phyloP scores from a whole-genome alignment of 2,888 invertebrate genomes.

The Clunio marinus region DNA sequence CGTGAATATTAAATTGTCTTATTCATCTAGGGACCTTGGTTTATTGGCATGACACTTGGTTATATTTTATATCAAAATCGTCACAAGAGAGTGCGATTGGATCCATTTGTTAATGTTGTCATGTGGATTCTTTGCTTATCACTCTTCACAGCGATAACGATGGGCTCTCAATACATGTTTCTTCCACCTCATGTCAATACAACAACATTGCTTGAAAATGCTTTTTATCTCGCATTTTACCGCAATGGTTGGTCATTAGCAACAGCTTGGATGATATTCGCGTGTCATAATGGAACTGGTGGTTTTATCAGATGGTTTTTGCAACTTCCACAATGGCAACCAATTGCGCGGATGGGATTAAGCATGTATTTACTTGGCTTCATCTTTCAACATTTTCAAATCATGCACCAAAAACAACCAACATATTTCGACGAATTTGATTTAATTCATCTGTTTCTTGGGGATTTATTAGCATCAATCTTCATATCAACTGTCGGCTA shows the following conservation, averaged over 20 bases:
- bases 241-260: constrained; percentile 28
- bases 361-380: constrained; percentile 52
- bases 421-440: background rate
- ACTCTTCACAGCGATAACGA: background rate
- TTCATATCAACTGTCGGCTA: background rate
- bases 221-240: constrained; percentile 19
- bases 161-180: background rate
- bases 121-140: background rate
- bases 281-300: constrained; percentile 36
- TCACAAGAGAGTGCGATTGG: constrained; percentile 46
- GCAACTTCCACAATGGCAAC: constrained; percentile 53
- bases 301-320: constrained; percentile 52
- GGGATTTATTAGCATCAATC: constrained; percentile 7
- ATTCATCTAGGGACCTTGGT: constrained; percentile 51
- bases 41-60: constrained; percentile 49
- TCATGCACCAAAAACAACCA: background rate
- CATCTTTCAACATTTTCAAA: background rate
- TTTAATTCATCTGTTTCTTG: constrained; percentile 12
- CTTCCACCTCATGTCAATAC: background rate
- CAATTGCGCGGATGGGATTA: constrained; percentile 55
- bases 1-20: no score
- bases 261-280: constrained; percentile 40
- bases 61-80: constrained; percentile 48
- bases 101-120: constrained; percentile 40
- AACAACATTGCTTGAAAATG: background rate